Base-by-base conservation (phyloP, 2,113 vertebrate species). In the Malurus melanocephalus region DNA sequence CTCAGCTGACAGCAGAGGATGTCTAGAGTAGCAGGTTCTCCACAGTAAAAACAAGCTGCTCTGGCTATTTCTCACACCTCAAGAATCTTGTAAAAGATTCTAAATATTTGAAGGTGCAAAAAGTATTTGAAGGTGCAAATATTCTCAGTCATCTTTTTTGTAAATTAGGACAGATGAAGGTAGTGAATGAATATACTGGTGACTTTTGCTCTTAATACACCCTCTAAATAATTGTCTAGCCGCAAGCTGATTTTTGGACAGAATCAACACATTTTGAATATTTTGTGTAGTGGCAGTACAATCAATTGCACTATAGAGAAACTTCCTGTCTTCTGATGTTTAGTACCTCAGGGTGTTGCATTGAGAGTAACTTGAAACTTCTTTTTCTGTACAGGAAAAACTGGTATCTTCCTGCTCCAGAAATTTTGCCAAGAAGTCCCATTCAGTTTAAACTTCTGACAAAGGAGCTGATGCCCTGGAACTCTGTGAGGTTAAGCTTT, bases 341-440 rank as follows among this genome's bases (percentile, higher is more conserved):
- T 79, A 51, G 28, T 65, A 74, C 16, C 10, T 73, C 12, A 69
- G 28, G 65, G 55, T 93, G 40, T 69, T 78, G 51, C 61, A 62
- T 6, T 78, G 53, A 80, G 19, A 52, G 20, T 43, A 66, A 67
- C 33, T 38, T 90, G n/a, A 38, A 59, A 15, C 10, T 8, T n/a
- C 4, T 6, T 20, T 80, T 45, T 56, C 27, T 65, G 17, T 5
- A 19, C 77, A 99, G 99, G 96, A 99, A 99, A 96, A 99, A 98
- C 95, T 99, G 99, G 99, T 99, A 99, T 96, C 97, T 99, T 81
- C 99, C 99, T 40, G 98, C 98, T 45, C 88, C 98, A 45, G 96
- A 98, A 75, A 95, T 99, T 92, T 96, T 97, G 88, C 98, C 98
- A 35, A 96, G 93, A 94, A 97, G 96, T 24, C 98, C 98, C 2